Evolutionary conservation across 2,888 invertebrate genomes (phyloP).

Genomic region (Hydrotaea diabolus): DNA sequence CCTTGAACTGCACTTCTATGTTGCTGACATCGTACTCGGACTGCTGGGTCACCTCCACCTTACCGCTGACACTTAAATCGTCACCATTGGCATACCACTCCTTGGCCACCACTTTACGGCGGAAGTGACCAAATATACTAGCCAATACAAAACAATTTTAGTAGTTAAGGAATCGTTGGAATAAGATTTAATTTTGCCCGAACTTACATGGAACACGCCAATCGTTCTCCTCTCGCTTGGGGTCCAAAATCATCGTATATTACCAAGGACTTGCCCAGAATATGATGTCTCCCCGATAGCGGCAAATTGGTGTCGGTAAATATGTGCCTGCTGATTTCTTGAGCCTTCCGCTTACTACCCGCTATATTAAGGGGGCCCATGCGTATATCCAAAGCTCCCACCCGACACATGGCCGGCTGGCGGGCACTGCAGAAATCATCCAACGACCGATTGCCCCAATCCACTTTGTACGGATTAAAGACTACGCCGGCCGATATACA

Average conservation of each 20-base stretch:
- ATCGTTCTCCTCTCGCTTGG: conserved; percentile 91
- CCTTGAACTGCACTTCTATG: conserved; percentile 88
- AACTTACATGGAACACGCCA: conserved; percentile 92
- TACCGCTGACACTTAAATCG: conserved; percentile 85
- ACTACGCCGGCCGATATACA: conserved; percentile 89
- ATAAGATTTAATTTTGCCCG: background rate
- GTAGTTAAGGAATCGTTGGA: background rate
- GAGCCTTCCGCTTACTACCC: conserved; percentile 86
- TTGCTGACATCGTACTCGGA: conserved; percentile 92
- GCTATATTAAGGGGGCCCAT: conserved; percentile 88
- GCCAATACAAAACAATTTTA: conserved; percentile 62
- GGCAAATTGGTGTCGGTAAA: conserved; percentile 90
- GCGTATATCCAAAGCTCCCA: conserved; percentile 90
- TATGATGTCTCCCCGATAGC: conserved; percentile 87
- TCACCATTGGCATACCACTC: conserved; percentile 94
- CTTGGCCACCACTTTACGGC: conserved; percentile 91
- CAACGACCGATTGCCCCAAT: conserved; percentile 84
- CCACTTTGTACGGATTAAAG: conserved; percentile 90
- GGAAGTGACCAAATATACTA: conserved; percentile 88
- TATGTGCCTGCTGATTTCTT: conserved; percentile 86
- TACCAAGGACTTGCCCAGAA: conserved; percentile 90
- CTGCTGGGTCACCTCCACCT: conserved; percentile 91
- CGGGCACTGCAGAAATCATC: conserved; percentile 83
- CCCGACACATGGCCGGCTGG: conserved; percentile 84
- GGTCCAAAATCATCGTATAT: conserved; percentile 94